A percentile compares a stretch with the other conserved stretches of the same genome.
Evolutionary conservation across 2,113 vertebrate species (phyloP).

Genomic region (Clinocottus analis): DNA sequence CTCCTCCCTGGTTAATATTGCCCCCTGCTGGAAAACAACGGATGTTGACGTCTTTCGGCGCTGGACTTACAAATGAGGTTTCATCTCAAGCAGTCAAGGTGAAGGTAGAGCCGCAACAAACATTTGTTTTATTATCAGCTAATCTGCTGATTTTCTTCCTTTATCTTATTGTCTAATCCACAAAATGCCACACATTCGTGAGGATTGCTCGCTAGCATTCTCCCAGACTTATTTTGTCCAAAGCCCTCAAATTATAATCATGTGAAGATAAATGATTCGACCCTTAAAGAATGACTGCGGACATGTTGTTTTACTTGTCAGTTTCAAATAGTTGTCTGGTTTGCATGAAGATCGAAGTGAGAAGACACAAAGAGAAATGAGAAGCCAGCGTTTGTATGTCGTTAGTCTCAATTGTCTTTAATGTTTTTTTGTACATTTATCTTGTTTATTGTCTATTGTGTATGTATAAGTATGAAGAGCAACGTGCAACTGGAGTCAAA

Average conservation of each 20-base stretch:
- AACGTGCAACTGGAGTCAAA: too few relatives aligned
- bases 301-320: neutral
- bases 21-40: conserved; percentile 64
- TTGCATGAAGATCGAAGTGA: neutral
- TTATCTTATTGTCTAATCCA: neutral
- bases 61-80: neutral
- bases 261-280: neutral
- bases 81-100: neutral
- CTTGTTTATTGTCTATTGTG: too few relatives aligned
- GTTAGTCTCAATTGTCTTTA: too few relatives aligned
- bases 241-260: neutral
- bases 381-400: neutral
- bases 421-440: too few relatives aligned
- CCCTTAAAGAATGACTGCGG: neutral
- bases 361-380: neutral
- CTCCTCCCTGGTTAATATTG: conserved; percentile 64
- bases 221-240: neutral
- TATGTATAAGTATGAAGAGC: too few relatives aligned
- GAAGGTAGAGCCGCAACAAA: neutral
- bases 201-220: neutral
- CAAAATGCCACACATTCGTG: neutral
- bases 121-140: neutral
- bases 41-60: neutral
- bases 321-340: neutral
- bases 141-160: neutral